Evolutionary conservation across 1,140 invertebrate species (phyloP).

Genomic region (Batillaria attramentaria): DNA sequence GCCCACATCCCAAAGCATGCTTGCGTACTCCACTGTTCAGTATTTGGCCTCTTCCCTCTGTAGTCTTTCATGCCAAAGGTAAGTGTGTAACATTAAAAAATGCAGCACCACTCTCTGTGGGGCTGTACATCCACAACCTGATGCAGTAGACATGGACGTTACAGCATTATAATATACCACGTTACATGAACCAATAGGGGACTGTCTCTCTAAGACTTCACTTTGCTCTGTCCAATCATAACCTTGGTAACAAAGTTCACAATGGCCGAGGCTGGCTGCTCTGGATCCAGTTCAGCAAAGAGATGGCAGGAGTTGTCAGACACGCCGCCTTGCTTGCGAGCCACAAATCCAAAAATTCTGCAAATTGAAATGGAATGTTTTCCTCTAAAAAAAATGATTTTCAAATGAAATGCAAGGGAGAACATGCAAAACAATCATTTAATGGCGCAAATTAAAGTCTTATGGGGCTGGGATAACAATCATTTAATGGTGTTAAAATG

Average conservation of each 20-base stretch:
- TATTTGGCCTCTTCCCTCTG: too few species aligned
- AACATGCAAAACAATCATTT: not conserved
- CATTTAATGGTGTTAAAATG: too few species aligned
- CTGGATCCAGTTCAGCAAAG: conserved; percentile 94
- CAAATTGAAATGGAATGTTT: conserved; percentile 34
- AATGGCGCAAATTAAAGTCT: too few species aligned
- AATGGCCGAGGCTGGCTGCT: conserved; percentile 95
- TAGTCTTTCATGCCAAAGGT: too few species aligned
- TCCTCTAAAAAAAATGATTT: not conserved
- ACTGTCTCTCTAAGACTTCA: conserved; percentile 51
- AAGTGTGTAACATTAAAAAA: too few species aligned
- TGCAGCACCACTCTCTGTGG: too few species aligned
- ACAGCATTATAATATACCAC: not conserved
- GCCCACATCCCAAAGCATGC: too few species aligned
- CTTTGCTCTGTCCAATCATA: conserved; percentile 69
- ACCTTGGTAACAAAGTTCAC: conserved; percentile 97
- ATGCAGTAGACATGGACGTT: conserved; percentile 12
- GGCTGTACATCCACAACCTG: too few species aligned
- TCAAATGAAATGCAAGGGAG: not conserved
- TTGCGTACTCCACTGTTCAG: too few species aligned
- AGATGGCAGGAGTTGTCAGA: conserved; percentile 96
- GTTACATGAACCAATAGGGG: not conserved
- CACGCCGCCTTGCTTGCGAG: conserved; percentile 84
- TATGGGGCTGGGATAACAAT: too few species aligned
- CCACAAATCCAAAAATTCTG: conserved; percentile 90